Evolutionary conservation across 1,140 invertebrate genomes (phyloP).

Genomic region (Armadillidium nasatum): DNA sequence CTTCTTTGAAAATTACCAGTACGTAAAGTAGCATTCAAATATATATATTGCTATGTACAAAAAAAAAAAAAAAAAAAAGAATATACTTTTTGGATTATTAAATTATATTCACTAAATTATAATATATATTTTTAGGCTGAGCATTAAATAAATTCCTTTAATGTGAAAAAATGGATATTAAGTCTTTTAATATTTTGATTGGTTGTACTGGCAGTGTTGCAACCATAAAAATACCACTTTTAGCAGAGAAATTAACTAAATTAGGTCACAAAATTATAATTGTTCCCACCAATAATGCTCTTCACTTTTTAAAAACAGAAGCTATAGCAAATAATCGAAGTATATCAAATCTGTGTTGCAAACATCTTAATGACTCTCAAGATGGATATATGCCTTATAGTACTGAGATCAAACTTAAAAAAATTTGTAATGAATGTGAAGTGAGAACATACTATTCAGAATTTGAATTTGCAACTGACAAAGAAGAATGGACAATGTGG

Average conservation of each 20-base stretch:
- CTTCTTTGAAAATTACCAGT: too few species aligned
- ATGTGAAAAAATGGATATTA: too few species aligned
- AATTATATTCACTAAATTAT: too few species aligned
- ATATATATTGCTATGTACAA: too few species aligned
- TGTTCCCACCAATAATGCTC: neutral
- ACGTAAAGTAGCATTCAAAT: too few species aligned
- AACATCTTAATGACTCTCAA: neutral
- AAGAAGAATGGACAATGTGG: conserved; percentile 91
- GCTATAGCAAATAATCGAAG: neutral
- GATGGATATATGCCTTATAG: neutral
- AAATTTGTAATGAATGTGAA: neutral
- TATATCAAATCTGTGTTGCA: too few species aligned
- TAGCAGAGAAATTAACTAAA: neutral
- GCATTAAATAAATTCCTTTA: too few species aligned
- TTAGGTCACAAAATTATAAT: neutral
- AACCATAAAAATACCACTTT: neutral
- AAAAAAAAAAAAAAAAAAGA: too few species aligned
- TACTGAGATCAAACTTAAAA: neutral
- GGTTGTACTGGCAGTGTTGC: conserved; percentile 4
- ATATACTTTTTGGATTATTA: too few species aligned
- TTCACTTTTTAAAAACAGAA: neutral
- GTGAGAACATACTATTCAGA: conserved; percentile 56
- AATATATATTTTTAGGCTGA: too few species aligned
- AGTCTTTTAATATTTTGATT: conserved; percentile 3
- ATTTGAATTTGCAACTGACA: conserved; percentile 65